A percentile compares a stretch with the other conserved stretches of the same genome.
Conservation (phyloP, 53 echinoderm and acorn worm species). For the Stichopus horrens region DNA sequence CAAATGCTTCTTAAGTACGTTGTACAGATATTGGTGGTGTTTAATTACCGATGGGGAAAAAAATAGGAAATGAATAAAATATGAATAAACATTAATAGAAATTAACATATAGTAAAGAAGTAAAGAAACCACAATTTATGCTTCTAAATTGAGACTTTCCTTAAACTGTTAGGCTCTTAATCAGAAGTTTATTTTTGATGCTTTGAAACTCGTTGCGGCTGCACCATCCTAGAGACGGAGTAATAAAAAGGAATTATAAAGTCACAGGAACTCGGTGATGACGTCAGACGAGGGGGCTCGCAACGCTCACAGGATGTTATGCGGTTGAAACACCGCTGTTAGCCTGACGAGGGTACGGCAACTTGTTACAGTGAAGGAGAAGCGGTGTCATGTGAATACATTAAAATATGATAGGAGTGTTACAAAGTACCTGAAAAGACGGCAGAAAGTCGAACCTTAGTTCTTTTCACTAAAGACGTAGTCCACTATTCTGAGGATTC, state of each 20-base stretch:
- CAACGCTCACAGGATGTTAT: background rate
- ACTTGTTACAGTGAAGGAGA: no score
- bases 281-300: background rate
- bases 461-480: background rate
- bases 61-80: no score
- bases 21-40: no score
- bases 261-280: background rate
- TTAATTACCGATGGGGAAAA: no score
- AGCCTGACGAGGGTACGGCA: background rate
- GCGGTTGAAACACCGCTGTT: background rate
- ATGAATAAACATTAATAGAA: no score
- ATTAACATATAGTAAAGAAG: background rate
- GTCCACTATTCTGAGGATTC: background rate
- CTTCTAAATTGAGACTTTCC: background rate
- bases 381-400: no score
- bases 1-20: no score
- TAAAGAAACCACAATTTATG: background rate
- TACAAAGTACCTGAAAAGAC: no score
- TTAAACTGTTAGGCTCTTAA: background rate
- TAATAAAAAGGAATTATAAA: background rate
- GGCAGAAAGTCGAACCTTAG: background rate
- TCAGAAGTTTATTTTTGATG: background rate
- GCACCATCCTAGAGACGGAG: background rate
- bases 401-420: no score
- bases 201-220: background rate